These are phyloP conservation scores for Tiliacea aurago DNA, from an alignment of 2,888 invertebrate species.

Conservation along the genomic window DNA sequence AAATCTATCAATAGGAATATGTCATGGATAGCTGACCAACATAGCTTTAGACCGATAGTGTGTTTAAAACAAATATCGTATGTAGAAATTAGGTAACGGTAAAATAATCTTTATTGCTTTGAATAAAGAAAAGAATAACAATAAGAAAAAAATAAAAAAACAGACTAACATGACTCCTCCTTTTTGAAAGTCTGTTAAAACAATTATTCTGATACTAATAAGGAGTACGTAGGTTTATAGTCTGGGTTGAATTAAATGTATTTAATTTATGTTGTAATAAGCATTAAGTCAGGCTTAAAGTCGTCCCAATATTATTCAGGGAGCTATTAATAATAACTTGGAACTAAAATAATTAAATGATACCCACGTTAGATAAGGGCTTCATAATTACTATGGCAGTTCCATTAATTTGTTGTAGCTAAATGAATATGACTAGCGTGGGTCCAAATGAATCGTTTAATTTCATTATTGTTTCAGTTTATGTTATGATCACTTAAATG, in stretches of 20 bases:
- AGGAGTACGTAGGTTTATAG: too few relatives aligned
- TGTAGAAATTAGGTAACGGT: too few relatives aligned
- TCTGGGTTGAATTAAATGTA: not conserved
- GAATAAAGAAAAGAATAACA: too few relatives aligned
- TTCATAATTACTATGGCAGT: slow-evolving; percentile 35
- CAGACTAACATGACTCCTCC: too few relatives aligned
- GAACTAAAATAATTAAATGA: slow-evolving; percentile 48
- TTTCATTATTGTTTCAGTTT: slow-evolving; percentile 32
- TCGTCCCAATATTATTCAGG: slow-evolving; percentile 17
- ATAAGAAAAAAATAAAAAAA: too few relatives aligned
- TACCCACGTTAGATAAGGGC: slow-evolving; percentile 34
- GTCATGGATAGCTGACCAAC: not conserved
- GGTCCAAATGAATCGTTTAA: slow-evolving; percentile 11
- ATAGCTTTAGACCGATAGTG: not conserved
- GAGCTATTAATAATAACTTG: slow-evolving; percentile 26
- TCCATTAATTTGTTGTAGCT: slow-evolving; percentile 49
- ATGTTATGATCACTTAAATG: not conserved
- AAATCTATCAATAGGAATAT: not conserved
- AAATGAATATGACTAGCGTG: slow-evolving; percentile 19
- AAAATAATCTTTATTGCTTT: too few relatives aligned
- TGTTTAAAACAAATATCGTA: not conserved
- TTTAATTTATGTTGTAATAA: not conserved
- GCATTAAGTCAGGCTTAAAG: not conserved
- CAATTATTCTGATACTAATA: too few relatives aligned
- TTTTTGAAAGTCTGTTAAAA: too few relatives aligned